These are phyloP conservation scores for Lochmaea capreae DNA, from an alignment of 2,888 invertebrate species.

Conservation along the genomic window DNA sequence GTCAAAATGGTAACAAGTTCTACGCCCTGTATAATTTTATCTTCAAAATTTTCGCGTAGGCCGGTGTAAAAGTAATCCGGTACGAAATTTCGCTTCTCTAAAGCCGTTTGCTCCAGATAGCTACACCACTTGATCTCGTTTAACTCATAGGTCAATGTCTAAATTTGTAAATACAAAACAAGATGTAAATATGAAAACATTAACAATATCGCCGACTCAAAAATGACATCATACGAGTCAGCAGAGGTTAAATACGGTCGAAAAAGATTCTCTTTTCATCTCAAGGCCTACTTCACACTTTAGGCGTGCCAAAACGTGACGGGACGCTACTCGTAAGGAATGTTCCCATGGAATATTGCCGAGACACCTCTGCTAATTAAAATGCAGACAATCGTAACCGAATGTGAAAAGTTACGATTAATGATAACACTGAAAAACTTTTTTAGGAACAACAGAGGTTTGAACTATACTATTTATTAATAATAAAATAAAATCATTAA, in stretches of 20 bases:
- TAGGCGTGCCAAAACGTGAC: constrained; percentile 41
- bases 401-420: constrained; percentile 24
- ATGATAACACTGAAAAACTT: constrained; percentile 3
- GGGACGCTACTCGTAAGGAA: constrained; percentile 19
- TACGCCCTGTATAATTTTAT: neutral
- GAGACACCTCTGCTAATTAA: constrained; percentile 20
- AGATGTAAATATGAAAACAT: constrained; percentile 29
- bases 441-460: neutral
- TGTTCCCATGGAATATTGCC: constrained; percentile 24
- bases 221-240: constrained; percentile 44
- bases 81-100: neutral
- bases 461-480: neutral
- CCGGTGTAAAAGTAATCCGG: neutral
- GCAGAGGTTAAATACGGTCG: constrained; percentile 49
- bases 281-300: constrained; percentile 50
- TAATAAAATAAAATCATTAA: too few species aligned
- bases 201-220: constrained; percentile 32
- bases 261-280: constrained; percentile 40
- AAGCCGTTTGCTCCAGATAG: constrained; percentile 5
- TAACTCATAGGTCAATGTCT: constrained; percentile 35
- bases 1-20: too few species aligned
- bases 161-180: constrained; percentile 32
- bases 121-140: constrained; percentile 8
- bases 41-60: constrained; percentile 2
- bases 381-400: constrained; percentile 21